phyloP scores from a whole-genome alignment of 2,113 vertebrate genomes.

The Python bivittatus region DNA sequence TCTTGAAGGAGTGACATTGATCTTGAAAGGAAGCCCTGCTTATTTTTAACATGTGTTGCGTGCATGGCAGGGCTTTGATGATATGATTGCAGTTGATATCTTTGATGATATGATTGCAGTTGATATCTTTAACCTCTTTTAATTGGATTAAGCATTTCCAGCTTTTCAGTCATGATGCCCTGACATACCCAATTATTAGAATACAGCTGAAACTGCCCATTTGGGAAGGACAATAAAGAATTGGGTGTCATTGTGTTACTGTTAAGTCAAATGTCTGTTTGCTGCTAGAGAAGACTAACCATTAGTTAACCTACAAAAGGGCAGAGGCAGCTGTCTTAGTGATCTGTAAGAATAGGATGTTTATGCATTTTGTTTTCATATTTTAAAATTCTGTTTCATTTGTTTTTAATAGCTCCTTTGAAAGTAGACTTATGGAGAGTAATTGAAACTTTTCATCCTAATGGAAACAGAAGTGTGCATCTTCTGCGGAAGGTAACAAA shows the following conservation, averaged over 20 bases:
- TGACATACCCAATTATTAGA: neutral
- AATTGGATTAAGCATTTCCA: neutral
- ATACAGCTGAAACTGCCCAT: neutral
- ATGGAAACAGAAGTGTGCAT: constrained; percentile 57
- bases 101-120: neutral
- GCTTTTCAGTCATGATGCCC: neutral
- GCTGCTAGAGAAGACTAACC: neutral
- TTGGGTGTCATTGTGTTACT: neutral
- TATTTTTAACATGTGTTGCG: too few relatives aligned
- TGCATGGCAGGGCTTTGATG: too few relatives aligned
- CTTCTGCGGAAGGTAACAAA: constrained; percentile 75
- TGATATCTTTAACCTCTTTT: neutral
- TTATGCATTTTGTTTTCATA: neutral
- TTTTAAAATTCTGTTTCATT: constrained; percentile 18
- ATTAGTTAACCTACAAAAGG: neutral
- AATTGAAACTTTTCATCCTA: constrained; percentile 45
- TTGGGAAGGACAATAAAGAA: neutral
- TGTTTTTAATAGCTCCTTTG: constrained; percentile 59
- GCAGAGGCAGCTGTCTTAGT: neutral
- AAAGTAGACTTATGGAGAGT: constrained; percentile 75
- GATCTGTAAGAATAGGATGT: neutral
- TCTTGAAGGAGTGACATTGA: too few relatives aligned
- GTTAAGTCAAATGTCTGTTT: neutral
- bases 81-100: too few relatives aligned
- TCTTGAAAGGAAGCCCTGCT: too few relatives aligned